Evolutionary conservation across 2,888 invertebrate genomes (phyloP).

Genomic region (Byasa hedistus): DNA sequence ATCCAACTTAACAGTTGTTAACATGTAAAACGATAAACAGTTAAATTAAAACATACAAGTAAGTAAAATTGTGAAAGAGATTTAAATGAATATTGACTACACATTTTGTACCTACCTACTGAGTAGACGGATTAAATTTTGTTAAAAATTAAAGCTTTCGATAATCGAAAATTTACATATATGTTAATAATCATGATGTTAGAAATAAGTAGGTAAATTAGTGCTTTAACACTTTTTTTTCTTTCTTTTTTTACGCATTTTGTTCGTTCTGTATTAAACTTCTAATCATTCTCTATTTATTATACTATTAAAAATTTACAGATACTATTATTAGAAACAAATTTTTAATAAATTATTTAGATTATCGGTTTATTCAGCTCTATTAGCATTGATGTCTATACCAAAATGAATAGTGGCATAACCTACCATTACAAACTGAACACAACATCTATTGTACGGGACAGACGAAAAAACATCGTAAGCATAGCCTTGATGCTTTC

Average conservation of each 20-base stretch:
- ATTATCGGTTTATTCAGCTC: background rate
- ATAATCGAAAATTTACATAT: background rate
- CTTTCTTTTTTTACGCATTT: too few species aligned
- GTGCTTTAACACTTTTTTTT: too few species aligned
- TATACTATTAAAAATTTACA: too few species aligned
- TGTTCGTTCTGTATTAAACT: too few species aligned
- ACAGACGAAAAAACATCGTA: constrained; percentile 26
- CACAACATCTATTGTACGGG: constrained; percentile 24
- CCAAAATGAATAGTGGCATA: constrained; percentile 13
- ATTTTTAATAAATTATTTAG: background rate
- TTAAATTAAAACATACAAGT: background rate
- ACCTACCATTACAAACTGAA: constrained; percentile 28
- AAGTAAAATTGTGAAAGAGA: background rate
- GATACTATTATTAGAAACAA: background rate
- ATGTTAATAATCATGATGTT: too few species aligned
- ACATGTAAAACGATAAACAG: background rate
- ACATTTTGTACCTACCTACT: background rate
- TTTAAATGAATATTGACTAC: background rate
- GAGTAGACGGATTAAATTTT: background rate
- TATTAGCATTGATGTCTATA: constrained; percentile 11
- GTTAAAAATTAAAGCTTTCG: background rate
- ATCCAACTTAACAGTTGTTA: background rate
- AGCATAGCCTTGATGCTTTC: background rate
- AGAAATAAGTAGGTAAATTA: too few species aligned
- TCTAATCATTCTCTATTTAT: too few species aligned